phyloP scores from a whole-genome alignment of 2,888 invertebrate genomes.

The Tineola bisselliella region DNA sequence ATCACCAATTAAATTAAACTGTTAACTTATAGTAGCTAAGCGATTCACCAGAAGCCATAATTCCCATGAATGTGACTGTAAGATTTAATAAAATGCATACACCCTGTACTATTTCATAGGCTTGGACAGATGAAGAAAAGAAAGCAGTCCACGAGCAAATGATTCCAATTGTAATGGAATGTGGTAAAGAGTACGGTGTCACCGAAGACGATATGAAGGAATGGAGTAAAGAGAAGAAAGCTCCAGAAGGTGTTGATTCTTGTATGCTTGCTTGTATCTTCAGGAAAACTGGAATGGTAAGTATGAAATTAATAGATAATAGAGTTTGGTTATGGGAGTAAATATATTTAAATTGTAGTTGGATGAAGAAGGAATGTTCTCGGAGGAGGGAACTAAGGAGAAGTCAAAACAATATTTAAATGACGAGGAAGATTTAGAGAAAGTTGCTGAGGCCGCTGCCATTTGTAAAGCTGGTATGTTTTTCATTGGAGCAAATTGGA shows the following conservation, averaged over 20 bases:
- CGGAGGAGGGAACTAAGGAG: conserved; percentile 22
- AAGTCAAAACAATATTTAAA: conserved; percentile 24
- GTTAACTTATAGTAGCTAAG: too few relatives aligned
- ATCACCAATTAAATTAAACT: too few relatives aligned
- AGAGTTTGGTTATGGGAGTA: too few relatives aligned
- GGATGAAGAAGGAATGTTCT: conserved; percentile 30
- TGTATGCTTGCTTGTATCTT: conserved; percentile 18
- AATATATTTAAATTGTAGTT: conserved; percentile 23
- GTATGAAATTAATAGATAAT: neutral
- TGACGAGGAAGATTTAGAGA: conserved; percentile 24
- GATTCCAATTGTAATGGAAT: conserved; percentile 13
- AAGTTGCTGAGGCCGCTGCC: conserved; percentile 19
- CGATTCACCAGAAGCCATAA: too few relatives aligned
- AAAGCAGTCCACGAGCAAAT: conserved; percentile 15
- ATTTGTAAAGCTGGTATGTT: conserved; percentile 5
- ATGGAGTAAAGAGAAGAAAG: conserved; percentile 14
- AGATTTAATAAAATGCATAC: too few relatives aligned
- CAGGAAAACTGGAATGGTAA: conserved; percentile 17
- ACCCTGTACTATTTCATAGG: conserved; percentile 6
- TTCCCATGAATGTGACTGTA: too few relatives aligned
- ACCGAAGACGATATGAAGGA: conserved; percentile 14
- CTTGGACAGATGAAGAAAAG: conserved; percentile 15
- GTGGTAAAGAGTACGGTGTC: conserved; percentile 15
- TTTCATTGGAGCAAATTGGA: neutral
- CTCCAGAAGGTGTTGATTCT: conserved; percentile 14